Conservation (phyloP, 2,888 invertebrate genomes). For the Cephus sareptanus region DNA sequence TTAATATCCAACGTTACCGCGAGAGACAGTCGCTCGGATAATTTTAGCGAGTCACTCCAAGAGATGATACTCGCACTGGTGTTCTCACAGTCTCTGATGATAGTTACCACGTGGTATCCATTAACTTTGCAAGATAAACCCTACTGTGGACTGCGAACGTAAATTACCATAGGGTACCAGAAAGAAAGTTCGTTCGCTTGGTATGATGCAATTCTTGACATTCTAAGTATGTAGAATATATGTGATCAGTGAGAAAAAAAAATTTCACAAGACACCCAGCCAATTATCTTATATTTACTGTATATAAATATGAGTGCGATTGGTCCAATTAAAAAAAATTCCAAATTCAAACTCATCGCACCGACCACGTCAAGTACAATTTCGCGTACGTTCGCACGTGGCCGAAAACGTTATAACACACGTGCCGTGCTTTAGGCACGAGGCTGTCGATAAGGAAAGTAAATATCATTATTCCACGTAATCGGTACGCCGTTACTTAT, state of each 20-base stretch:
- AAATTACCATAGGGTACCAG: background rate
- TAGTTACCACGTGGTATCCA: slow-evolving; percentile 12
- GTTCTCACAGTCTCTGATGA: slow-evolving; percentile 36
- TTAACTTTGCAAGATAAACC: slow-evolving; percentile 4
- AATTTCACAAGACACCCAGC: background rate
- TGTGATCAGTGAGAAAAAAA: background rate
- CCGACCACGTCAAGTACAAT: background rate
- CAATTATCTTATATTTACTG: background rate
- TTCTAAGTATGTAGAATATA: background rate
- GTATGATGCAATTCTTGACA: background rate
- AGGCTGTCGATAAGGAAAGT: background rate
- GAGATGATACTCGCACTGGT: slow-evolving; percentile 35
- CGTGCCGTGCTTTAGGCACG: background rate
- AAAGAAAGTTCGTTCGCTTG: background rate
- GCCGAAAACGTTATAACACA: background rate
- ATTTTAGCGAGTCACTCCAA: slow-evolving; percentile 47
- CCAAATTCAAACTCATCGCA: background rate
- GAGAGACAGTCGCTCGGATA: slow-evolving; percentile 19
- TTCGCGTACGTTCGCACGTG: background rate
- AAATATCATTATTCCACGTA: background rate
- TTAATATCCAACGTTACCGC: background rate
- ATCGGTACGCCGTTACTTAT: background rate
- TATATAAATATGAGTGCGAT: background rate
- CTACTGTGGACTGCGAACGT: background rate
- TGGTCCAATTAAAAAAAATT: background rate